phyloP scores from a whole-genome alignment of 2,888 invertebrate species.

The Macroteleia sp. region DNA sequence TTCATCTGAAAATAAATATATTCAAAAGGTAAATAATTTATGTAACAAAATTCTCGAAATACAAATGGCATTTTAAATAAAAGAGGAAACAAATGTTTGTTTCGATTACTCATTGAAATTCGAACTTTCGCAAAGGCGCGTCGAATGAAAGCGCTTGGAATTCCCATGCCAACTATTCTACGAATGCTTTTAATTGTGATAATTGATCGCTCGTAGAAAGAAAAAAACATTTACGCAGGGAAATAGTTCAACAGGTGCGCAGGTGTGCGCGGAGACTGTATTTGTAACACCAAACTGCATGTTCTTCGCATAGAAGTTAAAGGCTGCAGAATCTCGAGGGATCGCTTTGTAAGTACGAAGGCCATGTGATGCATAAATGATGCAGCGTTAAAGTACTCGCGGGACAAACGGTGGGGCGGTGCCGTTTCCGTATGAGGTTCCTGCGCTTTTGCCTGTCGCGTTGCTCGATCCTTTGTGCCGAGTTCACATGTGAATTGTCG shows the following conservation, averaged over 20 bases:
- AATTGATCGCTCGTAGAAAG: conserved; percentile 34
- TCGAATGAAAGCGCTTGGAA: conserved; percentile 1
- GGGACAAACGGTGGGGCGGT: conserved; percentile 70
- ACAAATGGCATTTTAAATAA: no score
- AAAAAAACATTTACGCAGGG: conserved; percentile 37
- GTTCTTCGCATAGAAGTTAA: conserved; percentile 72
- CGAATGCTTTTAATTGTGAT: conserved; percentile 51
- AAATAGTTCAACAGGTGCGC: conserved; percentile 70
- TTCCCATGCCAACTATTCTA: conserved; percentile 18
- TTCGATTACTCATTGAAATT: conserved; percentile 15
- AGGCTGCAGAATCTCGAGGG: conserved; percentile 77
- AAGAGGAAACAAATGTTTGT: conserved; percentile 13
- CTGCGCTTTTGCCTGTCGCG: conserved; percentile 72
- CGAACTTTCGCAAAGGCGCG: conserved; percentile 2
- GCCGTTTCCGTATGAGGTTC: conserved; percentile 71
- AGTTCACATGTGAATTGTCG: conserved; percentile 53
- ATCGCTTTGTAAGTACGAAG: conserved; percentile 79
- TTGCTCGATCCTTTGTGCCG: conserved; percentile 62
- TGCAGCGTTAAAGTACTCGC: conserved; percentile 77
- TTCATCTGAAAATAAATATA: no score
- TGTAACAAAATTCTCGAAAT: no score
- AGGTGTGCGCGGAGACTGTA: conserved; percentile 50
- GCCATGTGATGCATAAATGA: conserved; percentile 80
- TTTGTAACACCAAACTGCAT: conserved; percentile 69
- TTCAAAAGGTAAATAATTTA: no score